Base-by-base conservation (phyloP, 2,113 vertebrate genomes). In the Trogon surrucura region DNA sequence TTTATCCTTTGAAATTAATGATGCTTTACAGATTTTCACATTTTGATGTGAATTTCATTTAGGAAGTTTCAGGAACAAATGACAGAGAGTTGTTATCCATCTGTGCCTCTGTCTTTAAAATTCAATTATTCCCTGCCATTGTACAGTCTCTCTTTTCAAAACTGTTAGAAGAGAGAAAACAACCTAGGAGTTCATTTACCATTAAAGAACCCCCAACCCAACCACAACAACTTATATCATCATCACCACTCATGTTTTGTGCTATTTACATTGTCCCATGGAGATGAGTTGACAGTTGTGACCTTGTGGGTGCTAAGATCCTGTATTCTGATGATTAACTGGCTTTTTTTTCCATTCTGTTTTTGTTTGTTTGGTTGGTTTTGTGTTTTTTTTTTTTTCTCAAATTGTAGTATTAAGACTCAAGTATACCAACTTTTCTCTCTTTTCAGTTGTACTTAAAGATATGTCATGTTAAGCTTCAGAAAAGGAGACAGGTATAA, bases 61-160 rank as follows among this genome's bases (percentile, higher is more conserved):
- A 83, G 96, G 90, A 98, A 98, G 96, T 97, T 98, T 96, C 44
- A 80, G 93, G 93, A 97, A 85, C 93, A 96, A 97, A 97, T 44
- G 92, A 97, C 92, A 93, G 96, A 94, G 74, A 93, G 94, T 92
- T 97, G 96, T 97, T 97, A 93, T 95, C 97, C 95, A 95, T 97
- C 97, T 97, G 97, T 88, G 91, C 91, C 67, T 94, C 73, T 85
- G 85, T 75, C 95, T 97, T 94, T 93, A 91, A 91, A 95, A 96
- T 95, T 97, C 92, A 94, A 66, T 97, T 97, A 96, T 91, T 90
- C 77, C 70, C 87, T 95, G 73, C 95, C 91, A 93, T 92, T 90
- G 95, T 95, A 87, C 84, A 85, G 51, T 83, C 62, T 96, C 95
- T 95, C 34, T 94, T 93, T 91, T 95, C 95, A 93, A 85, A 93